Base-by-base conservation (phyloP, 2,888 invertebrate genomes). In the Griposia aprilina region DNA sequence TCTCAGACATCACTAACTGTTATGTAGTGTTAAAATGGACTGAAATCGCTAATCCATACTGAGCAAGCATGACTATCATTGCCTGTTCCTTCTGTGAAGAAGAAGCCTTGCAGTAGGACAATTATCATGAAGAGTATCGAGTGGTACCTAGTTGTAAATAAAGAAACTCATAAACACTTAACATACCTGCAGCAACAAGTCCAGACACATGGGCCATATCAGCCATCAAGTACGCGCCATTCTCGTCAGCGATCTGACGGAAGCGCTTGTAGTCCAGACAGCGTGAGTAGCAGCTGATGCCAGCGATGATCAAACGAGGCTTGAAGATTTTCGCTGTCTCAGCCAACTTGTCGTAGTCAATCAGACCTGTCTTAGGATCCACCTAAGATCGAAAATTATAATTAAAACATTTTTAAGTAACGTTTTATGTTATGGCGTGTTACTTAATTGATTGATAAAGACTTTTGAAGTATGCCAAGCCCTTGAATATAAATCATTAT, bases 121-220 rank as follows among this genome's bases (percentile, higher is more conserved):
- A 50, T 30, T 62, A 30, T 36, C 26, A n/a, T 8, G 6, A 15
- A 17, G 8, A 15, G 4, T 45, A 66, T 26, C 8, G 13, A 23
- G 23, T 4, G 2, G 13, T 74, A 30, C 10, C 6, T 60, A 55
- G 13, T 36, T 36, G 11, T 45, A 30, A 52, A 55, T 30, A 26
- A 36, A 48, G 15, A 65, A n/a, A 57, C 15, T 63, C 20, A 20
- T 41, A 6, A 57, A 52, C 3, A 52, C 11, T 17, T 26, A n/a
- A 20, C 48, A 45, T 94, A 95, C 98, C 98, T 88, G 99, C 98
- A 80, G 99, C 98, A 30, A 99, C 98, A 67, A 99, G 97, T 57
- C 99, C 99, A 60, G 99, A 98, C 72, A 99, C 97, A 93, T 99
- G 99, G 1, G 99, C 99, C 99, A 99, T 99, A 94, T 99, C 99